Conservation (phyloP, 2,113 vertebrate genomes). For the Murina feae region DNA sequence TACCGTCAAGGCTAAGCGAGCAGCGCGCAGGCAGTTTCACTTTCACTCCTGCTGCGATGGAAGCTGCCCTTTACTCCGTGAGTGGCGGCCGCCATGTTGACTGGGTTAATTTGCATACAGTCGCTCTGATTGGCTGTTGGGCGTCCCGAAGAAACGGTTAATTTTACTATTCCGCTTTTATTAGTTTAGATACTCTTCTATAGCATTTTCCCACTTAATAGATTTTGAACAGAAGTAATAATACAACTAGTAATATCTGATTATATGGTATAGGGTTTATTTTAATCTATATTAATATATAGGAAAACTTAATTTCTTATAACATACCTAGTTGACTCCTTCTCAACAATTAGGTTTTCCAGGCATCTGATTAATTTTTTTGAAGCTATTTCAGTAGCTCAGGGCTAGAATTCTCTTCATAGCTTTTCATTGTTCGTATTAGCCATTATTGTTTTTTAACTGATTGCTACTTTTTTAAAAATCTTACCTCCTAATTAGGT, state of each 20-base stretch:
- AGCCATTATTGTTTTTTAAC: neutral
- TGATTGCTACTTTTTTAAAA: neutral
- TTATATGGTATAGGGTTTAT: neutral
- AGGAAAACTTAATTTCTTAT: neutral
- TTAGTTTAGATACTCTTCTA: neutral
- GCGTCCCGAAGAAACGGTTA: too few relatives aligned
- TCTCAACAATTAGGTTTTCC: neutral
- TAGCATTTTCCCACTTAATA: neutral
- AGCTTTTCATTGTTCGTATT: neutral
- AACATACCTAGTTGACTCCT: neutral
- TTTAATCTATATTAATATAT: slow-evolving; percentile 7
- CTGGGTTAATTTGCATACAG: too few relatives aligned
- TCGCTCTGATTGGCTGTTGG: too few relatives aligned
- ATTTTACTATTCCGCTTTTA: too few relatives aligned
- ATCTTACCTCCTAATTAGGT: neutral
- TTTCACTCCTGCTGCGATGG: too few relatives aligned
- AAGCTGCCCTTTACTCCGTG: too few relatives aligned
- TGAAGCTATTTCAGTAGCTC: neutral
- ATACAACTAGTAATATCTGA: neutral
- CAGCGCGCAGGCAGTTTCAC: too few relatives aligned
- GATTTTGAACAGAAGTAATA: neutral
- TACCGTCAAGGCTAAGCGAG: too few relatives aligned
- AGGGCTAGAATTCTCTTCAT: neutral
- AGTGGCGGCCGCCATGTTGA: too few relatives aligned
- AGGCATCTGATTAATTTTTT: neutral